phyloP scores from a whole-genome alignment of 2,888 invertebrate species.

The Cistogaster globosa region DNA sequence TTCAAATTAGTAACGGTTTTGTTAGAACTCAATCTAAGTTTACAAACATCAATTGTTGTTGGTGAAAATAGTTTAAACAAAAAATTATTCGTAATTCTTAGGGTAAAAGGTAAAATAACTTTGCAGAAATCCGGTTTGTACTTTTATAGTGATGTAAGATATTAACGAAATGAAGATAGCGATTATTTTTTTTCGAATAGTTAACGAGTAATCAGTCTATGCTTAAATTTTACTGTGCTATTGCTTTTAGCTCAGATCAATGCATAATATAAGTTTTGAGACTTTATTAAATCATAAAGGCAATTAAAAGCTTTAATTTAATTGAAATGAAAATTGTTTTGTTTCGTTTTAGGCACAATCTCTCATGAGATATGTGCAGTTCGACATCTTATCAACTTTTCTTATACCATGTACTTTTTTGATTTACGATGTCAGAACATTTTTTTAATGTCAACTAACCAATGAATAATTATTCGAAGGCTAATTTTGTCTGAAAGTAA shows the following conservation, averaged over 20 bases:
- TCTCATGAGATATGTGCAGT: too few relatives aligned
- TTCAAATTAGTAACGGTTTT: constrained; percentile 46
- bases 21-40: constrained; percentile 27
- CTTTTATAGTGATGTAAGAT: constrained; percentile 50
- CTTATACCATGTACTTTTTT: too few relatives aligned
- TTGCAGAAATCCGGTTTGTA: constrained; percentile 64
- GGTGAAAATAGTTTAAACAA: constrained; percentile 43
- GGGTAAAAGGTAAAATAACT: constrained; percentile 58
- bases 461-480: too few relatives aligned
- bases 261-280: too few relatives aligned
- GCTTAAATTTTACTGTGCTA: neutral
- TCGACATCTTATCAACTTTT: too few relatives aligned
- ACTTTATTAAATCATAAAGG: too few relatives aligned
- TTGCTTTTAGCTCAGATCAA: neutral
- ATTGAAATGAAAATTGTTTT: too few relatives aligned
- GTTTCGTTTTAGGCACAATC: too few relatives aligned
- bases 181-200: constrained; percentile 1
- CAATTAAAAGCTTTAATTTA: too few relatives aligned
- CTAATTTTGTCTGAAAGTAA: too few relatives aligned
- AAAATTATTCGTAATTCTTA: constrained; percentile 65
- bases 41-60: constrained; percentile 37
- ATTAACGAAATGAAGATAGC: neutral
- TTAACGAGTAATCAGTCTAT: constrained; percentile 4
- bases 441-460: too few relatives aligned
- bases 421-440: too few relatives aligned